Evolutionary conservation across 2,113 vertebrate genomes (phyloP).

Genomic region (Xenus cinereus): DNA sequence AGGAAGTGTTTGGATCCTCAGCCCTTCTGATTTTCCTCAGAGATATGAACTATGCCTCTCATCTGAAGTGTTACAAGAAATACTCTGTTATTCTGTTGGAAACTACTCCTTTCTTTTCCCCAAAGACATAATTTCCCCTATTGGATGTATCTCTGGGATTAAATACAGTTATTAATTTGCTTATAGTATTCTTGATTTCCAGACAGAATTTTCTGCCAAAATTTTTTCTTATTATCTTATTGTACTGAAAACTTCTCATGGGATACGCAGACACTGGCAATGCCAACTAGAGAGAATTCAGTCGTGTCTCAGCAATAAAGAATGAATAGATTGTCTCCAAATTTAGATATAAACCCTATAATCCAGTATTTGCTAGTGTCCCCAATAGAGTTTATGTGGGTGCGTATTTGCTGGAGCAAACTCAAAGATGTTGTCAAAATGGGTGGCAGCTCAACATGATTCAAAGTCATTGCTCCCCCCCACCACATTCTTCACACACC

Average conservation of each 20-base stretch:
- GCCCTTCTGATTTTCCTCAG: background rate
- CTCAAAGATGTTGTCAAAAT: background rate
- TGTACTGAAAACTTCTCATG: background rate
- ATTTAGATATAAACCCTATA: background rate
- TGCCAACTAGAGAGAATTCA: background rate
- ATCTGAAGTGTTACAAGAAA: fast-evolving
- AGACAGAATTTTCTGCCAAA: background rate
- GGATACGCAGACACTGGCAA: background rate
- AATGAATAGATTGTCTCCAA: background rate
- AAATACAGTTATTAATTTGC: background rate
- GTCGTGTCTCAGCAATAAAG: background rate
- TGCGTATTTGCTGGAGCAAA: background rate
- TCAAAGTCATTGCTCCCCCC: background rate
- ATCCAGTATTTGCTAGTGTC: background rate
- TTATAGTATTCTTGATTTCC: background rate
- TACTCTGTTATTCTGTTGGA: background rate
- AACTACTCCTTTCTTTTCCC: background rate
- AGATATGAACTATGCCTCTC: background rate
- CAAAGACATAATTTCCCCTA: background rate
- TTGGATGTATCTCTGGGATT: background rate
- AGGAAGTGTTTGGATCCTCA: background rate
- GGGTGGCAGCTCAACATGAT: background rate
- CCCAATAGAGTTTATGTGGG: background rate
- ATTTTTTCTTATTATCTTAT: background rate
- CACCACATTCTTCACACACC: background rate